phyloP scores from a whole-genome alignment of 2,113 vertebrate species.

The Oryzias woworae region DNA sequence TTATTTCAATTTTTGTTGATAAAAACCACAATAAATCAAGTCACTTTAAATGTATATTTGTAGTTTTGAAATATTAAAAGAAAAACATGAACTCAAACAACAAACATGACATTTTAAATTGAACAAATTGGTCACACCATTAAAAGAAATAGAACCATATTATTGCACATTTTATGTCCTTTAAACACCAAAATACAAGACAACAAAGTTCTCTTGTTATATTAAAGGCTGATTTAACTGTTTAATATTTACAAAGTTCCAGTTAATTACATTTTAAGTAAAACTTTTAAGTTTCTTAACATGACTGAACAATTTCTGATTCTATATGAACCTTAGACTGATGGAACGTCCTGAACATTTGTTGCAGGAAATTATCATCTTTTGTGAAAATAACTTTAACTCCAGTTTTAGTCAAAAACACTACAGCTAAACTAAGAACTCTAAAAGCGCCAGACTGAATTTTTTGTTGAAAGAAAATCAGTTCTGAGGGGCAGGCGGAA shows the following conservation, averaged over 20 bases:
- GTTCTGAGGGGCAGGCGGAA: constrained; percentile 71
- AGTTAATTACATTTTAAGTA: background rate
- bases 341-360: too few relatives aligned
- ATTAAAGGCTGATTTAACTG: background rate
- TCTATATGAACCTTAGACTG: background rate
- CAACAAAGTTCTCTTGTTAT: background rate
- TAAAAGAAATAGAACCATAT: background rate
- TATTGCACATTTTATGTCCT: background rate
- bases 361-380: too few relatives aligned
- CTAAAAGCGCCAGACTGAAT: background rate
- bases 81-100: background rate
- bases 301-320: background rate
- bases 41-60: background rate
- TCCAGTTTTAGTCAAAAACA: too few relatives aligned
- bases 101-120: background rate
- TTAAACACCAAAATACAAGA: background rate
- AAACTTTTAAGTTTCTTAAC: too few relatives aligned
- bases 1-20: constrained; percentile 5
- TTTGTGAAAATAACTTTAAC: too few relatives aligned
- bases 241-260: background rate
- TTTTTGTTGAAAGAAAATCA: constrained; percentile 16
- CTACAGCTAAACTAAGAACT: background rate
- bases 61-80: too few relatives aligned
- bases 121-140: constrained; percentile 6
- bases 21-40: background rate